Conservation (phyloP, 2,888 invertebrate genomes). For the Lucinisca nassula region DNA sequence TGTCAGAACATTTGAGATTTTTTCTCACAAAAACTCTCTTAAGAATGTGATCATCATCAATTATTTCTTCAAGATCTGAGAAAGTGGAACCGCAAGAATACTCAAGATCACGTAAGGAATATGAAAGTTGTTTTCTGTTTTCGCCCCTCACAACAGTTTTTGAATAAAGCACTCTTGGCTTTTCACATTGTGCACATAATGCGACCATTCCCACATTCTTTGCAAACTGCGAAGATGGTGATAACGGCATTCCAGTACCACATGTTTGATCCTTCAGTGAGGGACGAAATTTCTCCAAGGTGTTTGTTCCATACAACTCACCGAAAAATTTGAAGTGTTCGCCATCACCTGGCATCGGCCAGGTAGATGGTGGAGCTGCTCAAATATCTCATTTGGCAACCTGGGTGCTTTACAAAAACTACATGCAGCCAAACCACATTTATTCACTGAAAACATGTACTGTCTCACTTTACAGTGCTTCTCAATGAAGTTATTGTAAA, state of each 20-base stretch:
- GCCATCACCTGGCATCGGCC: slow-evolving; percentile 16
- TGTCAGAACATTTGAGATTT: not conserved
- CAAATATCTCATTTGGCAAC: not conserved
- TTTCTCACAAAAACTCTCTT: not conserved
- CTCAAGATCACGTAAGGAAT: not conserved
- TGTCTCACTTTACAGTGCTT: slow-evolving; percentile 7
- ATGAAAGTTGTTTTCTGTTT: not conserved
- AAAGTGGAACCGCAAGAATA: slow-evolving; percentile 13
- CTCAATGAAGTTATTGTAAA: not conserved
- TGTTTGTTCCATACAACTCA: not conserved
- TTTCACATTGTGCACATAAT: slow-evolving; percentile 12
- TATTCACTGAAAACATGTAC: slow-evolving; percentile 13
- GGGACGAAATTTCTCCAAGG: slow-evolving; percentile 10
- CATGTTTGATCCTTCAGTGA: not conserved
- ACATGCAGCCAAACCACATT: slow-evolving; percentile 9
- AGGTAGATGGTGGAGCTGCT: not conserved
- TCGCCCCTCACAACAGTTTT: slow-evolving; percentile 19
- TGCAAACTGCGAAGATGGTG: slow-evolving; percentile 13
- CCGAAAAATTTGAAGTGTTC: slow-evolving; percentile 9
- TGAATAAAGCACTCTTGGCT: slow-evolving; percentile 7
- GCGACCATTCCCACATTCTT: slow-evolving; percentile 17
- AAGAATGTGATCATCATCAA: slow-evolving; percentile 4
- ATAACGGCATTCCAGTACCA: slow-evolving; percentile 3
- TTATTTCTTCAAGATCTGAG: not conserved
- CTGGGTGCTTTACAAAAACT: slow-evolving; percentile 6